Percentiles rank a stretch among this genome's conserved stretches.
Conservation (phyloP, 1,140 invertebrate species). For the Wiebesia pumilae region DNA sequence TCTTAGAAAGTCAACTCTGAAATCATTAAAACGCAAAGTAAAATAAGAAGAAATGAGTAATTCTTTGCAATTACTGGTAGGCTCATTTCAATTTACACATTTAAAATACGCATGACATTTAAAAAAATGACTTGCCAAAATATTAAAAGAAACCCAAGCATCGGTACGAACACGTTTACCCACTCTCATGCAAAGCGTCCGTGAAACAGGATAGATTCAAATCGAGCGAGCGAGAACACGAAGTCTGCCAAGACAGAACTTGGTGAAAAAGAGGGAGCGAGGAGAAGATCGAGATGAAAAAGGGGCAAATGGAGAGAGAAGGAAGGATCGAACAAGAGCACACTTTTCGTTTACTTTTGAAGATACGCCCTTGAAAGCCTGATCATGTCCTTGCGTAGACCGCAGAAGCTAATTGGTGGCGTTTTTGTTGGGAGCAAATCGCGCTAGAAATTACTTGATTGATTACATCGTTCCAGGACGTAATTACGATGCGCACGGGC, state of each 20-base stretch:
- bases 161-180: not conserved
- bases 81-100: not conserved
- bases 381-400: conserved; percentile 7
- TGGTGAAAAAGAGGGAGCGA: not conserved
- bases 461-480: conserved; percentile 37
- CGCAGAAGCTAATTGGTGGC: conserved; percentile 26
- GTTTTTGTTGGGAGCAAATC: conserved; percentile 19
- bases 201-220: conserved; percentile 2
- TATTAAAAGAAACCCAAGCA: not conserved
- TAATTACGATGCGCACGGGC: conserved; percentile 10
- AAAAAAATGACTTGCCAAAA: not conserved
- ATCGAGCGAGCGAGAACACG: not conserved
- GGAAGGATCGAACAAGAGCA: not conserved
- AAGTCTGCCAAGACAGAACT: not conserved
- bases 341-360: not conserved
- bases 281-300: not conserved
- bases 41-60: not conserved
- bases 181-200: not conserved
- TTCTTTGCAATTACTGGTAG: not conserved
- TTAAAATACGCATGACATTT: not conserved
- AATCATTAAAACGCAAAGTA: not conserved
- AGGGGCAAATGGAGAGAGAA: not conserved
- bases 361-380: conserved; percentile 20
- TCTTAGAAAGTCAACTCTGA: not conserved
- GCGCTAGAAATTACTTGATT: conserved; percentile 42